Percentiles rank a stretch among this genome's conserved stretches.
Evolutionary conservation across 2,888 invertebrate species (phyloP).

Genomic region (Trichacis sp.): DNA sequence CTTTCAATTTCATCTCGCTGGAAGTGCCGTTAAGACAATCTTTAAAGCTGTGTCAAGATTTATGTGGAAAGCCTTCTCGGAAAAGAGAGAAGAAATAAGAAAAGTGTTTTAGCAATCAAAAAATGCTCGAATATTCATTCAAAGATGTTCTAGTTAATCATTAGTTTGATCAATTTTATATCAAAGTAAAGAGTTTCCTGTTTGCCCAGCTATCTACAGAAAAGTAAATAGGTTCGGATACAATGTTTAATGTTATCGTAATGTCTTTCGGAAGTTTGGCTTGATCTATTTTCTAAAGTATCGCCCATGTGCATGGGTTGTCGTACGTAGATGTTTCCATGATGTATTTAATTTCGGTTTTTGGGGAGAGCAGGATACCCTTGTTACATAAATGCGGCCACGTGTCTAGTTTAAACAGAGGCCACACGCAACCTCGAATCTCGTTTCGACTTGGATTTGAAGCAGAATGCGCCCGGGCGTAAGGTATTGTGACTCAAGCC

Average conservation of each 20-base stretch:
- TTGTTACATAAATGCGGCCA: constrained; percentile 62
- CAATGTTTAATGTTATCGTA: constrained; percentile 4
- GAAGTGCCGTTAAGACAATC: constrained; percentile 6
- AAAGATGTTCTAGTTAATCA: no score
- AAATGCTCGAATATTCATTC: no score
- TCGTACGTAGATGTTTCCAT: constrained; percentile 41
- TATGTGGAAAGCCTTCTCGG: not conserved
- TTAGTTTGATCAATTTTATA: not conserved
- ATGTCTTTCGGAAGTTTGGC: not conserved
- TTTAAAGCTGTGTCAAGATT: constrained; percentile 7
- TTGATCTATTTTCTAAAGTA: not conserved
- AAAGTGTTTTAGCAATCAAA: not conserved
- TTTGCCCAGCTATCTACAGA: not conserved
- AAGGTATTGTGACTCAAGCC: constrained; percentile 54
- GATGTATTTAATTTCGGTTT: constrained; percentile 66
- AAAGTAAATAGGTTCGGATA: not conserved
- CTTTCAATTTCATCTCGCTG: constrained; percentile 12
- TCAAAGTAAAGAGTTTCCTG: not conserved
- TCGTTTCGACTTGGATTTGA: constrained; percentile 50
- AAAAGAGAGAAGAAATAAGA: not conserved
- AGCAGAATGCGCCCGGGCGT: constrained; percentile 59
- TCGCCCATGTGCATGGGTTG: not conserved
- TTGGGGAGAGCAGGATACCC: constrained; percentile 56
- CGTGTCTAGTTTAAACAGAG: constrained; percentile 65
- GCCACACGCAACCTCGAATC: constrained; percentile 45